Conservation (phyloP, 2,113 vertebrate genomes). For the Pachypanchax playfairii region DNA sequence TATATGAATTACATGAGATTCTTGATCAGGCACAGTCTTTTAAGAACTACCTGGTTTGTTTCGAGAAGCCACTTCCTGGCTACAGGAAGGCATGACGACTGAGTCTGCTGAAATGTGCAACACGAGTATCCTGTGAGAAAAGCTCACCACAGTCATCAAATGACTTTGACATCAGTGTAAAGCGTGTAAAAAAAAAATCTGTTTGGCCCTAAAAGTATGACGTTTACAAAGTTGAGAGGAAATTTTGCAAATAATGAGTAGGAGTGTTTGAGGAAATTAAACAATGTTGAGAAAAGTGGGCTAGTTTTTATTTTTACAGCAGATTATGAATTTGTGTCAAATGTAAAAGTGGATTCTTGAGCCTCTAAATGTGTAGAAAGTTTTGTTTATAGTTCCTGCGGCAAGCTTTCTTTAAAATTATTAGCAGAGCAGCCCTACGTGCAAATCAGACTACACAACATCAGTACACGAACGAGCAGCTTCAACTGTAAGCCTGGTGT, state of each 20-base stretch:
- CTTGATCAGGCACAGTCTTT: constrained; percentile 16
- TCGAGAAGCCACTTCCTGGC: constrained; percentile 72
- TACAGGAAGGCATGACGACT: background rate
- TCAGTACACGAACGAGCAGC: too few relatives aligned
- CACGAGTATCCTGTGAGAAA: constrained; percentile 29
- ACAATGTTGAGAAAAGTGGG: too few relatives aligned
- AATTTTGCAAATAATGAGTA: background rate
- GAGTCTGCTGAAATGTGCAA: constrained; percentile 48
- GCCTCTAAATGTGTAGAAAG: too few relatives aligned
- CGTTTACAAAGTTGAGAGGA: background rate
- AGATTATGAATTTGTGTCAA: background rate
- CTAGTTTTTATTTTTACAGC: too few relatives aligned
- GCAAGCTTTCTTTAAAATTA: too few relatives aligned
- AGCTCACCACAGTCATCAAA: constrained; percentile 19
- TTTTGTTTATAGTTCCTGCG: too few relatives aligned
- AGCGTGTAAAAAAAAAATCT: background rate
- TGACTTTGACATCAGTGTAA: background rate
- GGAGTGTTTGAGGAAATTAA: too few relatives aligned
- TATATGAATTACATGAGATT: background rate
- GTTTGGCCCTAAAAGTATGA: too few relatives aligned
- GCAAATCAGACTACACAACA: too few relatives aligned
- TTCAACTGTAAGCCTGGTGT: background rate
- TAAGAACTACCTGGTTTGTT: constrained; percentile 10
- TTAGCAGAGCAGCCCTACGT: too few relatives aligned
- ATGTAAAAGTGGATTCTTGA: too few relatives aligned